phyloP scores from a whole-genome alignment of 2,888 invertebrate species.

The Cancer borealis region DNA sequence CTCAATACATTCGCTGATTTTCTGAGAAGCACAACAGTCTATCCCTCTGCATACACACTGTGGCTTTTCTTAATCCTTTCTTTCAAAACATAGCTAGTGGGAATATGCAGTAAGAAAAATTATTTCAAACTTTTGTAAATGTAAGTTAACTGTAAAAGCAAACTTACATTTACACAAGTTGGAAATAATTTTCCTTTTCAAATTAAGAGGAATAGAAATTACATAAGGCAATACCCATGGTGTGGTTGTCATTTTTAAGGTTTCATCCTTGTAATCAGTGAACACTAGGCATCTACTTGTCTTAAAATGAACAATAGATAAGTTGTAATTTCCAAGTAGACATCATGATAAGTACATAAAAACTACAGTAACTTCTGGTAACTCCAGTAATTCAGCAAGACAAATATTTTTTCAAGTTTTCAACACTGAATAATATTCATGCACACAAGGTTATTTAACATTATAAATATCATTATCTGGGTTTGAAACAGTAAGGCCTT shows the following conservation, averaged over 20 bases:
- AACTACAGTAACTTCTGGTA: not conserved
- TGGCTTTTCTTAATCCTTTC: not conserved
- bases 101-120: not conserved
- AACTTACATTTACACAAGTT: not conserved
- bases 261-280: not conserved
- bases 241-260: not conserved
- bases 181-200: not conserved
- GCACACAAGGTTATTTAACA: not conserved
- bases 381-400: not conserved
- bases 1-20: not conserved
- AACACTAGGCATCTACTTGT: too few relatives aligned
- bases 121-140: too few relatives aligned
- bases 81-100: not conserved
- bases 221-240: not conserved
- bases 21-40: not conserved
- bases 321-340: not conserved
- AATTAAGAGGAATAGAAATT: not conserved
- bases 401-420: not conserved
- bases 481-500: conserved; percentile 5
- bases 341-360: not conserved
- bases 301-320: not conserved
- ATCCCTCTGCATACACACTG: not conserved
- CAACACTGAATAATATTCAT: not conserved
- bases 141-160: too few relatives aligned
- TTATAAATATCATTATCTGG: not conserved